Evolutionary conservation across 2,797 vertebrate species (phyloP).

Genomic region (Sphenodon punctatus): DNA sequence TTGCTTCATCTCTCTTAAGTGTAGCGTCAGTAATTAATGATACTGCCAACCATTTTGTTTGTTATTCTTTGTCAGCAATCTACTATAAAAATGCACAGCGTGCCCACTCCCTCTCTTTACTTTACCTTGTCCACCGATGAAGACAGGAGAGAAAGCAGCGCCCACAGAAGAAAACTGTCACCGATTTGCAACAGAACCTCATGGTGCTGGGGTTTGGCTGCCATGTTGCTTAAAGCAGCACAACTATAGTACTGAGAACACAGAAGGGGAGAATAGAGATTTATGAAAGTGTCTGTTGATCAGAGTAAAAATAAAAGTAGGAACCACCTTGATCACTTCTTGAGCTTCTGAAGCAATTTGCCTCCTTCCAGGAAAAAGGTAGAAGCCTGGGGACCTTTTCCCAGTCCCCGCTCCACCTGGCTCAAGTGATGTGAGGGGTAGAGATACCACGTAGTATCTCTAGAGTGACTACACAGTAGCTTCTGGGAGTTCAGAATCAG

Average conservation of each 20-base stretch:
- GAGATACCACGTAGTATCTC: no score
- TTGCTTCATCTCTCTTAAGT: not conserved
- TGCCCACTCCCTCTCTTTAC: no score
- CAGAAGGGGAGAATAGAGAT: not conserved
- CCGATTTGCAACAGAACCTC: conserved; percentile 69
- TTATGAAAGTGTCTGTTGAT: not conserved
- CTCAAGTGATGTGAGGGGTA: no score
- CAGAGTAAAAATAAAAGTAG: not conserved
- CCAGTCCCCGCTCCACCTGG: no score
- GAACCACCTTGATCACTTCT: not conserved
- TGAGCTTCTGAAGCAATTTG: no score
- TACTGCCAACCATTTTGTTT: no score
- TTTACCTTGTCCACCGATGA: conserved; percentile 83
- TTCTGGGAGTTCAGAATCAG: no score
- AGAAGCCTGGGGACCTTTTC: no score
- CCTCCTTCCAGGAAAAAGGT: not conserved
- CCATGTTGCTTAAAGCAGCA: conserved; percentile 79
- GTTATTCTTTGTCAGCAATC: no score
- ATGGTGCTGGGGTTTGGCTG: conserved; percentile 70
- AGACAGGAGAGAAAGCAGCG: conserved; percentile 79
- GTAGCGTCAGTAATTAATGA: not conserved
- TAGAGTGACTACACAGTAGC: no score
- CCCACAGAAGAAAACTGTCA: conserved; percentile 73
- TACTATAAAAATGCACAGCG: no score
- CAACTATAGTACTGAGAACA: conserved; percentile 82